These are phyloP conservation scores for Elysia chlorotica DNA, from an alignment of 1,140 invertebrate species.

Conservation along the genomic window DNA sequence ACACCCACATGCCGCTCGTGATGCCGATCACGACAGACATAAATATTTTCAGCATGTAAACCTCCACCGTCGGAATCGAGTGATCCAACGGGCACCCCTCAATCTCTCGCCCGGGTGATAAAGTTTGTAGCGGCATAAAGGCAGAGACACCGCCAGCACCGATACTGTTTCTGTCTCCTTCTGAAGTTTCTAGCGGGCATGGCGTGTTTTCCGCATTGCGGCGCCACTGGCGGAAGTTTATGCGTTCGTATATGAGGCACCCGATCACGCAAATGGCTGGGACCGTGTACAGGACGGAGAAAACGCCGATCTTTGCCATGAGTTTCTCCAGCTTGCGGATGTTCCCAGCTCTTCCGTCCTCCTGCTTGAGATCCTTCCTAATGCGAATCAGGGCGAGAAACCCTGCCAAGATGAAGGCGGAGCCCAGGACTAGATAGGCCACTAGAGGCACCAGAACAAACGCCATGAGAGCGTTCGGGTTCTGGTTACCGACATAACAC, in stretches of 20 bases:
- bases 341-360: conserved; percentile 46
- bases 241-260: conserved; percentile 89
- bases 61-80: conserved; percentile 61
- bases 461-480: conserved; percentile 80
- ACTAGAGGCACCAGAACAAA: conserved; percentile 90
- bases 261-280: conserved; percentile 91
- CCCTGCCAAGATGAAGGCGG: conserved; percentile 89
- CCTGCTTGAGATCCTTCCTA: conserved; percentile 90
- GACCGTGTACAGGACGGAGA: conserved; percentile 92
- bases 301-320: conserved; percentile 94
- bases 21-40: conserved; percentile 68
- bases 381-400: conserved; percentile 95
- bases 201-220: conserved; percentile 32
- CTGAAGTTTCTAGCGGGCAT: conserved; percentile 23
- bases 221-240: conserved; percentile 52
- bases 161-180: no score
- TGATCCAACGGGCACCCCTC: conserved; percentile 52
- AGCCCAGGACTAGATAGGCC: conserved; percentile 91
- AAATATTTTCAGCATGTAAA: conserved; percentile 71
- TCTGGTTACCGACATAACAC: conserved; percentile 94
- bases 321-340: conserved; percentile 58
- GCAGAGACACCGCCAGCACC: no score
- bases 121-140: no score
- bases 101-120: neutral
- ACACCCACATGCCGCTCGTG: conserved; percentile 65